phyloP scores from a whole-genome alignment of 2,797 vertebrate genomes.

The Manis crassicaudata region DNA sequence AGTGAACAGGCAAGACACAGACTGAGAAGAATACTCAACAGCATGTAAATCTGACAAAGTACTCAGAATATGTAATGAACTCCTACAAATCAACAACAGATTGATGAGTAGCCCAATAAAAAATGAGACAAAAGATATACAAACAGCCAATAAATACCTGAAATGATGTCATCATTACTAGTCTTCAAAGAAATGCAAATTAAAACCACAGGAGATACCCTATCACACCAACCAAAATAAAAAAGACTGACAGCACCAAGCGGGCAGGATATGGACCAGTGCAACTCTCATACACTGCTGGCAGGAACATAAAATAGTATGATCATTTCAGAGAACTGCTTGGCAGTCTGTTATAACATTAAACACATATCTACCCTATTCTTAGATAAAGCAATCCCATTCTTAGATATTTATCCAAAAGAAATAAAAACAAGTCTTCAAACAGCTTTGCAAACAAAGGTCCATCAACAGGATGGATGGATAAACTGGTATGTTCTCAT shows the following conservation, averaged over 20 bases:
- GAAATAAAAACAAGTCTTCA: constrained; percentile 25
- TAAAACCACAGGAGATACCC: not conserved
- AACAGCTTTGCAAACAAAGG: not conserved
- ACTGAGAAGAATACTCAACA: not conserved
- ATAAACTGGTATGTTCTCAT: not conserved
- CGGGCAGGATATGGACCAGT: not conserved
- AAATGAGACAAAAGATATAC: not conserved
- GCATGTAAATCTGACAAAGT: not conserved
- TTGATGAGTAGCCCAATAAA: not conserved
- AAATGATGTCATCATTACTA: constrained; percentile 8
- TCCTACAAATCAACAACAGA: not conserved
- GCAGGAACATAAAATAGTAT: not conserved
- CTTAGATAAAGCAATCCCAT: not conserved
- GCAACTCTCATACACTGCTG: not conserved
- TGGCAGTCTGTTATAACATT: not conserved
- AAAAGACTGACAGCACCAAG: not conserved
- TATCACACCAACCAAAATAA: constrained; percentile 14
- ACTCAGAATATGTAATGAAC: not conserved
- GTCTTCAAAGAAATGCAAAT: constrained; percentile 7
- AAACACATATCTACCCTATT: not conserved
- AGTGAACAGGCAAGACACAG: not conserved
- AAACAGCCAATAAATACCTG: not conserved
- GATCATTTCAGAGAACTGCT: not conserved
- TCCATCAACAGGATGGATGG: not conserved
- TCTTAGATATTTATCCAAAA: constrained; percentile 18